phyloP scores from a whole-genome alignment of 2,888 invertebrate species.

The Acleris laterana region DNA sequence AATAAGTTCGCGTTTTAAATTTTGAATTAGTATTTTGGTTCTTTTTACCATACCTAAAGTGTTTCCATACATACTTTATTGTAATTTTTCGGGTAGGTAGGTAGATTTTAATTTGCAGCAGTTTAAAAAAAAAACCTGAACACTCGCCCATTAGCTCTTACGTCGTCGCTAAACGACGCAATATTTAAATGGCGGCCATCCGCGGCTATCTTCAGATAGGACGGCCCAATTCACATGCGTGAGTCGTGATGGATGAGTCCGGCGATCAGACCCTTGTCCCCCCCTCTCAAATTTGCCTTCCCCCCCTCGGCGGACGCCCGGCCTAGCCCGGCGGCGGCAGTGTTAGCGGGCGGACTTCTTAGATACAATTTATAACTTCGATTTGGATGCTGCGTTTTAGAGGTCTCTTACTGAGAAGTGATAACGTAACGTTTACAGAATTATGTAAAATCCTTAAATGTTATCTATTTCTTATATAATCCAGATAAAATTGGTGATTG shows the following conservation, averaged over 20 bases:
- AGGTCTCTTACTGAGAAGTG: too few species aligned
- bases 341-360: constrained; percentile 19
- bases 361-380: neutral
- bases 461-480: too few species aligned
- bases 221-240: constrained; percentile 84
- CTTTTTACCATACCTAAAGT: too few species aligned
- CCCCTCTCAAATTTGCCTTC: constrained; percentile 79
- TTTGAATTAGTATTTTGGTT: too few species aligned
- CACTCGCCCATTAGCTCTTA: constrained; percentile 55
- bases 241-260: constrained; percentile 83
- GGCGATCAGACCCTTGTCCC: constrained; percentile 80
- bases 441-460: too few species aligned
- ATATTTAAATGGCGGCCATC: constrained; percentile 78
- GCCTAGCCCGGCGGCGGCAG: constrained; percentile 38
- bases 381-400: too few species aligned
- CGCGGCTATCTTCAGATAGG: constrained; percentile 82
- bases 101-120: too few species aligned
- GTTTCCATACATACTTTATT: too few species aligned
- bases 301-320: constrained; percentile 59
- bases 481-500: too few species aligned
- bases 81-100: too few species aligned
- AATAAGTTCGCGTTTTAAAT: too few species aligned
- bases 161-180: constrained; percentile 72
- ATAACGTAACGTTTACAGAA: too few species aligned
- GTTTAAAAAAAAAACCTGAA: constrained; percentile 6